Evolutionary conservation across 2,797 vertebrate species (phyloP), one percentile per base, ranked within the genome.

Genomic region (Rhyacichthys aspro): DNA sequence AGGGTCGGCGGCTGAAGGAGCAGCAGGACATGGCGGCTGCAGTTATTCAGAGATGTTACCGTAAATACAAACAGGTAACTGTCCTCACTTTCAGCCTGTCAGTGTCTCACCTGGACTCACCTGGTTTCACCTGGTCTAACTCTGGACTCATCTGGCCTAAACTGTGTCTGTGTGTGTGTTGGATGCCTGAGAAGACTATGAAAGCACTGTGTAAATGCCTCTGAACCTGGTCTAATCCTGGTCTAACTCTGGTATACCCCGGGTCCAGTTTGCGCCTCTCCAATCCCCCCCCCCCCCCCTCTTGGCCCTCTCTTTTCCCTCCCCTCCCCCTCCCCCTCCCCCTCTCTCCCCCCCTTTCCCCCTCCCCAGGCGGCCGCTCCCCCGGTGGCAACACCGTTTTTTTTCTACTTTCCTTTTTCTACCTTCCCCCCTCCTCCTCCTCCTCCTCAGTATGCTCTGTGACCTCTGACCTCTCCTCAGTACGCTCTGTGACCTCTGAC

Each of bases 1-100:
- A 96, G 95, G 95, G 95, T 42, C 94, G 95, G 2, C 85, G 95
- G 82, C 72, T 96, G 67, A 96, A 95, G 90, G 95, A 97, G 76
- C 96, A 97, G 83, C 95, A 96, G 86, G 95, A 97, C 67, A 84
- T 95, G 81, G 95, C 95, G 0, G 95, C 96, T 0, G 95, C 95
- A 0, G 94, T 97, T 67, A 97, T 97, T 18, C 96, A 97, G 87
- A 92, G 96, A 9, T 97, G 96, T 67, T 90, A 89, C 83, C 74
- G 88, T 14, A 49, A 49, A 49, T 49, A 49, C 47, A 49, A 49
- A 49, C 47, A 49, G 47, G 47, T 49, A 16, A n/a, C 5, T 15
- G 0, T 16, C 42, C 17, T n/a, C n/a, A n/a, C n/a, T n/a, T n/a
- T n/a, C n/a, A n/a, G n/a, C n/a, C n/a, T n/a, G n/a, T n/a, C n/a